Base-by-base conservation (phyloP, 37 sponge, comb jelly and placozoan genomes). In the Petrosia ficiformis region DNA sequence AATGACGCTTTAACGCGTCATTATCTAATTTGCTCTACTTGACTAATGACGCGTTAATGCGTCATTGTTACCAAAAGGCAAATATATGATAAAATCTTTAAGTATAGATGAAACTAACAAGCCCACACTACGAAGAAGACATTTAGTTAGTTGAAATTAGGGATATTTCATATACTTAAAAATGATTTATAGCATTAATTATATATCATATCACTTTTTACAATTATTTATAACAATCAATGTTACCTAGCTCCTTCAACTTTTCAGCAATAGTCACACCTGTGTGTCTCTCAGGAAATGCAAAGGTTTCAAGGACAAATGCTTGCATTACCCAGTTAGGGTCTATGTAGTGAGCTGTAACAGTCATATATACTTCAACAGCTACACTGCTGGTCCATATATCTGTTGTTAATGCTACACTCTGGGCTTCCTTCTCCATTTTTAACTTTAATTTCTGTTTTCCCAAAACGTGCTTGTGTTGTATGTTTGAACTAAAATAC, bases 371-470 rank as follows among this genome's bases (percentile, higher is more conserved):
- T 19, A 59, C 74, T 52, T 73, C 33, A 48, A 30, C 34, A 28
- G 74, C 74, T 31, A 26, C 24, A 52, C 74, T 73, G 22, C 59
- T 52, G n/a, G n/a, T n/a, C 74, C 74, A 73, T 3, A 73, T 43
- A 48, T 73, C 74, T 19, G 57, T 52, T 34, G 57, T 73, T 22
- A 73, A 73, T 11, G 74, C 74, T 30, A 48, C 22, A n/a, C n/a
- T n/a, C 22, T 22, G 26, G 2, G 52, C 48, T n/a, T 32, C 39
- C 24, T 43, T 26, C 57, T 73, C 5, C 8, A 73, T 57, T 16
- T 52, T 72, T 52, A 57, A 31, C 31, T 31, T 48, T 31, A 73
- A 5, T 1, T 16, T 16, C 26, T 36, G 28, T 68, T 68, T 68
- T 3, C 35, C 69, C 22, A 32, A 11, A 68, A 68, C 8, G 8